Percentiles rank a stretch among this genome's conserved stretches.
These are phyloP conservation scores for Salpingus planirostris DNA, from an alignment of 2,888 invertebrate genomes.

Conservation along the genomic window DNA sequence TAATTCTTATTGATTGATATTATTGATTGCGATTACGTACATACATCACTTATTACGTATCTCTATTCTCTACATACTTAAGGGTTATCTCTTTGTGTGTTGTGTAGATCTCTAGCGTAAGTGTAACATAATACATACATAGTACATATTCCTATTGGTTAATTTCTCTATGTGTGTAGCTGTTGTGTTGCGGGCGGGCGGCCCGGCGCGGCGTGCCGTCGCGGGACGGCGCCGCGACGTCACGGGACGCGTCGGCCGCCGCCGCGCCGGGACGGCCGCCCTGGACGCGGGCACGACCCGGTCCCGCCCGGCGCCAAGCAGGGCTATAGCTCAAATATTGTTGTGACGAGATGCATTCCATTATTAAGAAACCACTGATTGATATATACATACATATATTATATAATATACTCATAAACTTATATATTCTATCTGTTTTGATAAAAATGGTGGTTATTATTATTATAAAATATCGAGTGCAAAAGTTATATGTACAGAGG, in stretches of 20 bases:
- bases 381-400: slow-evolving; percentile 36
- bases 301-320: slow-evolving; percentile 32
- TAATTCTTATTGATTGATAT: slow-evolving; percentile 22
- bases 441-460: slow-evolving; percentile 38
- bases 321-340: slow-evolving; percentile 45
- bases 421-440: slow-evolving; percentile 42
- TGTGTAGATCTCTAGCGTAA: slow-evolving; percentile 43
- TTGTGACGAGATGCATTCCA: slow-evolving; percentile 46
- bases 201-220: no score
- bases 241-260: slow-evolving; percentile 17
- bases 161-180: slow-evolving; percentile 43
- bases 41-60: slow-evolving; percentile 33
- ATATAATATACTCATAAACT: slow-evolving; percentile 39
- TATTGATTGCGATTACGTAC: slow-evolving; percentile 35
- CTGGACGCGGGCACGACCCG: slow-evolving; percentile 30
- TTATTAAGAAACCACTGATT: slow-evolving; percentile 41
- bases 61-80: no score
- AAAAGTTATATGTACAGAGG: slow-evolving; percentile 45
- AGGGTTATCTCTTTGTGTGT: slow-evolving; percentile 44
- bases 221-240: no score
- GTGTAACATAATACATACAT: slow-evolving; percentile 39
- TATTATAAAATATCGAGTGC: slow-evolving; percentile 39
- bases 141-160: slow-evolving; percentile 42
- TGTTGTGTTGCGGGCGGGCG: slow-evolving; percentile 40
- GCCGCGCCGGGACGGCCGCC: slow-evolving; percentile 27